These are phyloP conservation scores for Stenodema calcarata DNA, from an alignment of 2,888 invertebrate species.

Conservation along the genomic window DNA sequence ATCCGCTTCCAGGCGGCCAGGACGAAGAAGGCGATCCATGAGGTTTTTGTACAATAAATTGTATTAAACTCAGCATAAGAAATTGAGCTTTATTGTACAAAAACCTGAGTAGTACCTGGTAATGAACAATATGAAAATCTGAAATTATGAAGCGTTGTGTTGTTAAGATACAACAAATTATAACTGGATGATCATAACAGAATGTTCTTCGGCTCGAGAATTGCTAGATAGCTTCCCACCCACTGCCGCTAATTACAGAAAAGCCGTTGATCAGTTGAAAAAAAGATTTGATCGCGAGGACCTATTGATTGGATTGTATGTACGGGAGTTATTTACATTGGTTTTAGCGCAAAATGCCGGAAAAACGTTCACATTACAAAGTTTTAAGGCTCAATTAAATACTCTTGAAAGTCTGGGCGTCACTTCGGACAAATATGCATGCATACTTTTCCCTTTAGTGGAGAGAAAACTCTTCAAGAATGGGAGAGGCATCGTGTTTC, in stretches of 20 bases:
- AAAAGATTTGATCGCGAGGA: conserved; percentile 58
- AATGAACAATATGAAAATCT: too few relatives aligned
- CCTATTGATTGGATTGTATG: conserved; percentile 59
- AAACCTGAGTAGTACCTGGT: too few relatives aligned
- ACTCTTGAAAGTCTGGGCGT: conserved; percentile 23
- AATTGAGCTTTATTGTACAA: too few relatives aligned
- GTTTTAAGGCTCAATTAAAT: conserved; percentile 1
- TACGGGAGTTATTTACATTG: conserved; percentile 41
- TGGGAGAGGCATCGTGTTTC: conserved; percentile 7
- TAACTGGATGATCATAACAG: too few relatives aligned
- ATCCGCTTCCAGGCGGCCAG: too few relatives aligned
- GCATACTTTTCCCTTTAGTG: background rate
- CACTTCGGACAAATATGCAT: background rate
- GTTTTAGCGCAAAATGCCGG: background rate
- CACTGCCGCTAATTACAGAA: conserved; percentile 33
- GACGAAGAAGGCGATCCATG: too few relatives aligned
- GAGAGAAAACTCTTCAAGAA: conserved; percentile 9
- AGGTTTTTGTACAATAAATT: too few relatives aligned
- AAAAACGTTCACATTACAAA: background rate
- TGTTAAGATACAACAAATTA: too few relatives aligned
- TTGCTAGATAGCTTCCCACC: conserved; percentile 52
- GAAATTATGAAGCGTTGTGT: too few relatives aligned
- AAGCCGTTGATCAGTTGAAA: background rate
- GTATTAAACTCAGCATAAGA: too few relatives aligned
- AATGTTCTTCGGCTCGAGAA: conserved; percentile 51